Evolutionary conservation across 2,888 invertebrate genomes (phyloP).

Genomic region (Brenthis hecate): DNA sequence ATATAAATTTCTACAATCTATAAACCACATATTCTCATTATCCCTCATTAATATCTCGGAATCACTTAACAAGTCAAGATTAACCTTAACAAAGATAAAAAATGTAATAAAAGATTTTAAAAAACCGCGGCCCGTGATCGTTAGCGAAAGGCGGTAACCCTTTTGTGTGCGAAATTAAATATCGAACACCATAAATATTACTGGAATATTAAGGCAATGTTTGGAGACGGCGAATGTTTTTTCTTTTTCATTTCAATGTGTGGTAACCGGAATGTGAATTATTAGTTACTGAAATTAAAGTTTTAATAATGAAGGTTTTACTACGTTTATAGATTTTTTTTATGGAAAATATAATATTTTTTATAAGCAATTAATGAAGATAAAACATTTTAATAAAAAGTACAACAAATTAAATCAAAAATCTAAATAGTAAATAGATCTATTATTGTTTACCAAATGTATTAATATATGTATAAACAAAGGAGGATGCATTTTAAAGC

Average conservation of each 20-base stretch:
- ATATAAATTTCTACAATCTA: constrained; percentile 25
- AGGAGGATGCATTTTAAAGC: neutral
- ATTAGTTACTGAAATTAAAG: constrained; percentile 8
- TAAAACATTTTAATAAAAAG: no score
- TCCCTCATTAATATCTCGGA: constrained; percentile 62
- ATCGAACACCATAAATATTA: constrained; percentile 57
- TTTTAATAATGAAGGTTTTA: neutral
- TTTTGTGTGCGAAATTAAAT: constrained; percentile 55
- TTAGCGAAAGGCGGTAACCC: constrained; percentile 59
- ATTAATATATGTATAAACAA: no score
- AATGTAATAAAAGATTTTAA: constrained; percentile 54
- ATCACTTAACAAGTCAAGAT: constrained; percentile 65
- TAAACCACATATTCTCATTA: constrained; percentile 54
- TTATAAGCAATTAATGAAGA: no score
- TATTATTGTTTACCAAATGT: no score
- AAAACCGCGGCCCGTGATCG: constrained; percentile 50
- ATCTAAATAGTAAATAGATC: no score
- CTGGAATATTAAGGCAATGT: constrained; percentile 47
- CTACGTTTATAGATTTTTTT: no score
- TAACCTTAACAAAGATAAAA: constrained; percentile 39
- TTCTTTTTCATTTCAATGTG: constrained; percentile 21
- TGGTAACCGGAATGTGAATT: constrained; percentile 16
- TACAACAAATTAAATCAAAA: no score
- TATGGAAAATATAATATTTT: no score
- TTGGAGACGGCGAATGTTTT: constrained; percentile 41